Conservation (phyloP, 2,113 vertebrate genomes). For the Rhagologus leucostigma region DNA sequence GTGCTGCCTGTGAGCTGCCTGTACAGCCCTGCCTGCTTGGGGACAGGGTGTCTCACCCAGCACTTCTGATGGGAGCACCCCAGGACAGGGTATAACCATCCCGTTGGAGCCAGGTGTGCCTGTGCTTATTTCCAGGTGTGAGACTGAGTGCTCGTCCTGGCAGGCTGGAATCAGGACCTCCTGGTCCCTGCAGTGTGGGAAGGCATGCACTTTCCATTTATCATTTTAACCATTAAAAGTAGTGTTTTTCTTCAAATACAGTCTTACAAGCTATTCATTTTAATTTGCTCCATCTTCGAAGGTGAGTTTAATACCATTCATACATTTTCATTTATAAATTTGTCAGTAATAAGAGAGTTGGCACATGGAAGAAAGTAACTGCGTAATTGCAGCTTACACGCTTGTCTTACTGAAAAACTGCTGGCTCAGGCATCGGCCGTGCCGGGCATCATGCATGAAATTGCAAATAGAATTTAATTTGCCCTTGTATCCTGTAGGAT, state of each 20-base stretch:
- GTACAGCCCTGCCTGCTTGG: too few relatives aligned
- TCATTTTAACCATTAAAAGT: background rate
- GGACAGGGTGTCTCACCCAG: background rate
- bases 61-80: accelerated
- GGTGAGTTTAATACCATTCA: conserved; percentile 67
- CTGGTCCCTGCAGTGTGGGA: background rate
- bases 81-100: accelerated
- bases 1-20: background rate
- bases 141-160: background rate
- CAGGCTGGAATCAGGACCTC: background rate
- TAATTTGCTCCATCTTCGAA: conserved; percentile 58
- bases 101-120: background rate
- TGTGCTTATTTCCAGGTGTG: background rate
- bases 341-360: conserved; percentile 66
- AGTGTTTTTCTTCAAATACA: background rate
- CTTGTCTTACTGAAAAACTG: conserved; percentile 81
- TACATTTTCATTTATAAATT: conserved; percentile 71
- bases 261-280: background rate
- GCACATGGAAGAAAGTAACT: conserved; percentile 65
- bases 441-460: conserved; percentile 77
- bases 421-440: conserved; percentile 49
- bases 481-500: conserved; percentile 77
- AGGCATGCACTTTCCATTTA: background rate
- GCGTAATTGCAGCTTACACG: conserved; percentile 77
- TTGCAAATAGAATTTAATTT: conserved; percentile 83